A percentile compares a stretch with the other conserved stretches of the same genome.
phyloP scores from a whole-genome alignment of 1,140 invertebrate genomes.

The Eumaeus atala region DNA sequence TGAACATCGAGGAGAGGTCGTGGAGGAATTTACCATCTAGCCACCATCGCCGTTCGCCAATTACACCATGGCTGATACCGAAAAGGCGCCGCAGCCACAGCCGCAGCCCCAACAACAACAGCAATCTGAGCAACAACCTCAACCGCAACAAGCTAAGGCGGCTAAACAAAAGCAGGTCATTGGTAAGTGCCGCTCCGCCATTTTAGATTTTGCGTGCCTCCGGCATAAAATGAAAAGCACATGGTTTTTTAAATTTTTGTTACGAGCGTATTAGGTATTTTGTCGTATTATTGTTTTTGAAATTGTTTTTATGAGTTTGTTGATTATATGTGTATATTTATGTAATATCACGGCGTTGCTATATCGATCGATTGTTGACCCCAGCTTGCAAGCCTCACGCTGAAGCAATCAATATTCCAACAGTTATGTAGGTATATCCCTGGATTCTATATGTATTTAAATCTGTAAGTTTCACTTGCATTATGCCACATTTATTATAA shows the following conservation, averaged over 20 bases:
- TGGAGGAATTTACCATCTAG: conserved; percentile 74
- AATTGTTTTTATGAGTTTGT: neutral
- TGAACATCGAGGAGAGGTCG: conserved; percentile 73
- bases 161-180: conserved; percentile 72
- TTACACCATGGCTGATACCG: conserved; percentile 75
- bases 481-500: neutral
- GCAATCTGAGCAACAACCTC: conserved; percentile 51
- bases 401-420: conserved; percentile 18
- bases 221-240: conserved; percentile 57
- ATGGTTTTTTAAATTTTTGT: conserved; percentile 38
- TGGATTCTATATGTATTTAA: conserved; percentile 10
- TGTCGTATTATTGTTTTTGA: conserved; percentile 19
- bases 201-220: conserved; percentile 56
- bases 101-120: conserved; percentile 52
- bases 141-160: conserved; percentile 61
- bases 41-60: conserved; percentile 74
- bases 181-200: conserved; percentile 68
- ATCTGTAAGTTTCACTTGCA: neutral
- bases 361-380: conserved; percentile 49
- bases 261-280: conserved; percentile 13
- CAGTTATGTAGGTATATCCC: conserved; percentile 14
- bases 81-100: conserved; percentile 71
- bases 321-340: neutral
- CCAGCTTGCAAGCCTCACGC: conserved; percentile 23
- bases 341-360: conserved; percentile 11